Evolutionary conservation across 35 echinoderm and acorn worm species (phyloP), one percentile per base, ranked within the genome.

Genomic region (Lytechinus variegatus): DNA sequence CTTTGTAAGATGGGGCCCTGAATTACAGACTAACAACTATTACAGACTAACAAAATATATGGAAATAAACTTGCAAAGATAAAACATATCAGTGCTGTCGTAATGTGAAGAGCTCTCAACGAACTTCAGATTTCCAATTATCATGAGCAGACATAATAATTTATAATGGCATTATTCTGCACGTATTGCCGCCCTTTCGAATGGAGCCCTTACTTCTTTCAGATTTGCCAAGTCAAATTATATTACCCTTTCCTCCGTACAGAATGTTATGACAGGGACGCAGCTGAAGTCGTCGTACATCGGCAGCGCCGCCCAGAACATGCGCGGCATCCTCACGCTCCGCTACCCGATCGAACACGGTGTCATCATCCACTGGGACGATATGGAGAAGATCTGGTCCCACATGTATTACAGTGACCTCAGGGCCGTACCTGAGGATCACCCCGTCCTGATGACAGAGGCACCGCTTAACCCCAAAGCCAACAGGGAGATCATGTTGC

Each of bases 341-440:
- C 92, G 92, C 13, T 93, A 93, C 92, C 92, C 92, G 53, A 93
- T 93, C 54, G 92, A 93, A 27, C 92, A 93, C 55, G 92, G 92
- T n/a, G 24, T 93, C 92, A 93, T 93, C 92, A 57, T 55, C 10
- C 92, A 93, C 54, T 93, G 92, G 92, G 92, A 93, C 92, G 92
- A 93, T 54, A 93, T 93, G 92, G 92, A 93, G 53, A 93, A 55
- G 92, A 93, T 93, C 92, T 93, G 92, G 92, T 93, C 92, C 53
- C 92, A 93, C 92, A 93, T 93, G 92, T 93, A 56, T 54, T 93
- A 93, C 92, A 93, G 19, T 54, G 92, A 93, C 92, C 92, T 93
- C 16, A 33, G 92, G 13, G 92, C 92, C 3, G 92, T 57, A 9
- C 92, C 92, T 19, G 92, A 93, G n/a, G 92, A 93, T 55, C 92